These are phyloP conservation scores for Amblyornis subalaris DNA, from an alignment of 2,113 vertebrate species.

Conservation along the genomic window DNA sequence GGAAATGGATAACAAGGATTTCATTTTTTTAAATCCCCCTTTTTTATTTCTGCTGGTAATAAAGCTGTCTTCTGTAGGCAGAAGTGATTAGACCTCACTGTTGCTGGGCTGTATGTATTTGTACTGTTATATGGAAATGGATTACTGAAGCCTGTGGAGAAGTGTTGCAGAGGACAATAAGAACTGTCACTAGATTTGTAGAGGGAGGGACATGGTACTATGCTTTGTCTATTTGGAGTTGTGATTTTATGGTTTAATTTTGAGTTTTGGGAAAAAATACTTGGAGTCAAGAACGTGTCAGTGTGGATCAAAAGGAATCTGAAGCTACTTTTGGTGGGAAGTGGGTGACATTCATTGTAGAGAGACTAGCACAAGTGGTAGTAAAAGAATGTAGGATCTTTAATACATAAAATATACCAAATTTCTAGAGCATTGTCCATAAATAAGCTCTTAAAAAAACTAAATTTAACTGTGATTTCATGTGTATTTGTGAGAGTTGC, in stretches of 20 bases:
- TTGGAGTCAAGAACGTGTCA: neutral
- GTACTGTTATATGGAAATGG: constrained; percentile 69
- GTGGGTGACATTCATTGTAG: neutral
- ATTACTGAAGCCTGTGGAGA: constrained; percentile 65
- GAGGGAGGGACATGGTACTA: neutral
- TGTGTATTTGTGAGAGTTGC: neutral
- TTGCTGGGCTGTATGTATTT: constrained; percentile 14
- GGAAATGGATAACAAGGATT: neutral
- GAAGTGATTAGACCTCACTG: constrained; percentile 25
- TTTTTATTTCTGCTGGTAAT: constrained; percentile 59
- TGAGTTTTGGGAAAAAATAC: neutral
- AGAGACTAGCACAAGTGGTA: neutral
- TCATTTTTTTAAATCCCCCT: neutral
- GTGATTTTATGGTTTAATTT: constrained; percentile 35
- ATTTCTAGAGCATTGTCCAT: neutral
- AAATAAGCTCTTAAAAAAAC: neutral
- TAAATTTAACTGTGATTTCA: neutral
- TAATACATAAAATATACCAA: neutral
- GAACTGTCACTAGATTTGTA: constrained; percentile 56
- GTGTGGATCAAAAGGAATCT: neutral
- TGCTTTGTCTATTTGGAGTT: constrained; percentile 14
- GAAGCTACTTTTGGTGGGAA: neutral
- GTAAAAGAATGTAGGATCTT: neutral
- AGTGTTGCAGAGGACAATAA: constrained; percentile 58
- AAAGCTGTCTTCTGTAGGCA: constrained; percentile 69